A percentile compares a stretch with the other conserved stretches of the same genome.
phyloP scores from a whole-genome alignment of 2,113 vertebrate species.

The Ciconia boyciana region DNA sequence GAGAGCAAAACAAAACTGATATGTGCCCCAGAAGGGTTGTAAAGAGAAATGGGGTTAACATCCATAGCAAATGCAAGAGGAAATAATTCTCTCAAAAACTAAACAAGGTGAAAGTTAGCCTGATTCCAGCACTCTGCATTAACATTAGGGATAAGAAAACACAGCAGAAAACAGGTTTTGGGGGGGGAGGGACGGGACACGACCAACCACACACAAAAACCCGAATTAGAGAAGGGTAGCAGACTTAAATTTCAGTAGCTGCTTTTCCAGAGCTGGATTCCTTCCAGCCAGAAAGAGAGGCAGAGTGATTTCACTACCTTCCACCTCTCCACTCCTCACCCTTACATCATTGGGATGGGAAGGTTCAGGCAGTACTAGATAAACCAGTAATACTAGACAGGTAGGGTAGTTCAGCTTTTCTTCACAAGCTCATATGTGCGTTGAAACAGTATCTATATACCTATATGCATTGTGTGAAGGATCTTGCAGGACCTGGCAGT shows the following conservation, averaged over 20 bases:
- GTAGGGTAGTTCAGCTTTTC: background rate
- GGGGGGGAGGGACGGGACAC: fast-evolving
- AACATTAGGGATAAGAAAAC: background rate
- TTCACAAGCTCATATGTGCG: fast-evolving
- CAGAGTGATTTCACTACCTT: background rate
- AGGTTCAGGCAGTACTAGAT: background rate
- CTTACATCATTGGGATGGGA: background rate
- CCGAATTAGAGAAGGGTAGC: background rate
- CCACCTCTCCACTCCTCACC: background rate
- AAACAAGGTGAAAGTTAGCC: slow-evolving; percentile 32
- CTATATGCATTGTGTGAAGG: background rate
- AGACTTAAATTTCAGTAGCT: background rate
- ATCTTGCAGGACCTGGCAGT: background rate
- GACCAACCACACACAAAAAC: fast-evolving
- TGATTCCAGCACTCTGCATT: background rate
- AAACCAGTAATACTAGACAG: background rate
- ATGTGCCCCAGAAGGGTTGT: slow-evolving; percentile 30
- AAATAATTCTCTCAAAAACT: slow-evolving; percentile 37
- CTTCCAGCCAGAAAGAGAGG: background rate
- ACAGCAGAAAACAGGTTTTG: background rate
- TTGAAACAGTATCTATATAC: background rate
- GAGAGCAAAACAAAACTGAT: slow-evolving; percentile 32
- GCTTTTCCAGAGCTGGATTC: background rate
- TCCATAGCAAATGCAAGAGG: slow-evolving; percentile 22
- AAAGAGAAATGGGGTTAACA: slow-evolving; percentile 48